phyloP scores from a whole-genome alignment of 2,888 invertebrate species.

The Scaptodrosophila latifasciaeformis region DNA sequence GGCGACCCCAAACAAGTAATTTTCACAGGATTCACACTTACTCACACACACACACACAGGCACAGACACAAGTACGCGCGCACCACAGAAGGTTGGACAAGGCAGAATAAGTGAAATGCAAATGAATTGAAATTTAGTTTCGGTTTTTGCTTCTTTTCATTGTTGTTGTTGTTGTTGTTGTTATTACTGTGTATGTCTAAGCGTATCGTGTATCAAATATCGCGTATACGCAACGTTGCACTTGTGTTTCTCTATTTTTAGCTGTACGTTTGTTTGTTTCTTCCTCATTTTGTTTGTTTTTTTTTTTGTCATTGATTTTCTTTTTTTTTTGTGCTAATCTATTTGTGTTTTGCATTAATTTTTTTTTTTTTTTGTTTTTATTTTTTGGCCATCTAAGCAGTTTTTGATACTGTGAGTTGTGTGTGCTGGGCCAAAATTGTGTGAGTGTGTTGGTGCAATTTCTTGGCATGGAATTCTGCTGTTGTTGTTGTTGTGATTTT shows the following conservation, averaged over 20 bases:
- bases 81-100: too few species aligned
- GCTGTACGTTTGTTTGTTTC: constrained; percentile 9
- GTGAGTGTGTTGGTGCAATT: constrained; percentile 4
- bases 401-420: constrained; percentile 29
- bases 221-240: constrained; percentile 7
- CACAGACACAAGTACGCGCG: too few species aligned
- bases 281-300: constrained; percentile 17
- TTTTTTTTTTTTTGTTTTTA: constrained; percentile 16
- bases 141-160: background rate
- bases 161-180: background rate
- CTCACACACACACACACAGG: constrained; percentile 3
- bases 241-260: constrained; percentile 13
- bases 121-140: background rate
- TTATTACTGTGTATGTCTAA: constrained; percentile 44
- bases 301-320: constrained; percentile 15
- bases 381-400: constrained; percentile 40
- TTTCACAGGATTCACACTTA: background rate
- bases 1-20: too few species aligned
- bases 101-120: background rate
- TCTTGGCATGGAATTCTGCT: constrained; percentile 12
- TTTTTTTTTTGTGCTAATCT: constrained; percentile 44
- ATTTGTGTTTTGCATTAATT: constrained; percentile 57
- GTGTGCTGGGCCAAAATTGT: background rate
- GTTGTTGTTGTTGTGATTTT: constrained; percentile 11
- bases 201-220: constrained; percentile 19